phyloP scores from a whole-genome alignment of 2,113 vertebrate species.

The Tympanuchus pallidicinctus region DNA sequence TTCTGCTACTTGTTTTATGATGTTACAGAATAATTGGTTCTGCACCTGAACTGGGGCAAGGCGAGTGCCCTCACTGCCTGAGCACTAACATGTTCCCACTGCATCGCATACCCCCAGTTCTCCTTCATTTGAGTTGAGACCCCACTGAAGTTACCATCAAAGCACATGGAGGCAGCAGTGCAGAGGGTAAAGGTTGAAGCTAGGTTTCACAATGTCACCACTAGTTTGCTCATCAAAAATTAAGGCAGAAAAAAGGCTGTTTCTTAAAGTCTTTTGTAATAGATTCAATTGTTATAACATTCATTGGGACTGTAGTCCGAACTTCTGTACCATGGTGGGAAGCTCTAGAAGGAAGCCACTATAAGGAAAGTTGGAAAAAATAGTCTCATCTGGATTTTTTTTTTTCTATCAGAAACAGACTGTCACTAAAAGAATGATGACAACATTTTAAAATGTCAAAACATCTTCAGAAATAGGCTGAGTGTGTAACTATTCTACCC shows the following conservation, averaged over 20 bases:
- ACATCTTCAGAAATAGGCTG: neutral
- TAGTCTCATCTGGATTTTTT: neutral
- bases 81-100: neutral
- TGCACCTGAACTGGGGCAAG: neutral
- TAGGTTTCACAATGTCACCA: slow-evolving; percentile 1
- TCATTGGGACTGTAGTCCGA: neutral
- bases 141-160: slow-evolving; percentile 19
- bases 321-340: neutral
- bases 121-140: neutral
- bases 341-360: neutral
- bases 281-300: neutral
- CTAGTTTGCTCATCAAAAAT: neutral
- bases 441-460: neutral
- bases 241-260: neutral
- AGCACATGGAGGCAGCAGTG: neutral
- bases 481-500: neutral
- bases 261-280: neutral
- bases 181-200: slow-evolving; percentile 13
- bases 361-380: neutral
- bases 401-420: neutral
- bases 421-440: neutral
- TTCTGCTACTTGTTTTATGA: slow-evolving; percentile 57
- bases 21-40: slow-evolving; percentile 30
- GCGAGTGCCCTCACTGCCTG: slow-evolving; percentile 7
- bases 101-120: neutral